Evolutionary conservation across 2,113 vertebrate genomes (phyloP), one percentile per base, ranked within the genome.

Genomic region (Panurus biarmicus): DNA sequence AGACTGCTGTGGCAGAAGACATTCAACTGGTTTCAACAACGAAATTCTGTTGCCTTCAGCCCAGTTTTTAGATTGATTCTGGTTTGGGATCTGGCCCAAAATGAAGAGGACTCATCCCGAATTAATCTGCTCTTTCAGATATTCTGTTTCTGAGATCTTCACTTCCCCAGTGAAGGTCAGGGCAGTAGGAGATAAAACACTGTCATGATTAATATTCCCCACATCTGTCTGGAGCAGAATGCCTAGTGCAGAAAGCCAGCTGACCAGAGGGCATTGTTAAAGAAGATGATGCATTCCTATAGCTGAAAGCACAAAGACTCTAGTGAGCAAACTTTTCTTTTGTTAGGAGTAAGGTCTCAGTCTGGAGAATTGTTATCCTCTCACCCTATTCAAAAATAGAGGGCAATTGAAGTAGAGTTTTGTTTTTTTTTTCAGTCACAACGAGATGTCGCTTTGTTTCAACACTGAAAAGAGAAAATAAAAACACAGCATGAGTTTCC

Each of bases 151-250:
- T 79, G 73, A 87, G 38, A 89, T 80, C 86, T 90, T 91, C 17
- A 3, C 31, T 85, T 95, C 53, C 38, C 76, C 36, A 57, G 64
- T 66, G 83, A 95, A 96, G 79, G 83, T 95, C 85, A 87, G 70
- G 60, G 50, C 54, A 82, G 51, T 42, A 76, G 86, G 60, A 96
- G 71, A 86, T 70, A 82, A 80, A 95, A 74, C 56, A 71, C 5
- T 47, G 70, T 54, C 71, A 44, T 85, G 73, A 87, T 95, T 95
- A 94, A 93, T 88, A 95, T 90, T 89, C n/a, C 12, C 38, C 75
- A 92, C 73, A 87, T 90, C 79, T 90, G 73, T 66, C 80, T 87
- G 56, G 51, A 95, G 60, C 57, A 54, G 54, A 77, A 90, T 79
- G 83, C 35, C 54, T 89, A 5, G 56, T 60, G 71, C 78, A 93